Percentiles rank a stretch among this genome's conserved stretches.
Conservation (phyloP, 2,113 vertebrate species). For the Lathamus discolor region DNA sequence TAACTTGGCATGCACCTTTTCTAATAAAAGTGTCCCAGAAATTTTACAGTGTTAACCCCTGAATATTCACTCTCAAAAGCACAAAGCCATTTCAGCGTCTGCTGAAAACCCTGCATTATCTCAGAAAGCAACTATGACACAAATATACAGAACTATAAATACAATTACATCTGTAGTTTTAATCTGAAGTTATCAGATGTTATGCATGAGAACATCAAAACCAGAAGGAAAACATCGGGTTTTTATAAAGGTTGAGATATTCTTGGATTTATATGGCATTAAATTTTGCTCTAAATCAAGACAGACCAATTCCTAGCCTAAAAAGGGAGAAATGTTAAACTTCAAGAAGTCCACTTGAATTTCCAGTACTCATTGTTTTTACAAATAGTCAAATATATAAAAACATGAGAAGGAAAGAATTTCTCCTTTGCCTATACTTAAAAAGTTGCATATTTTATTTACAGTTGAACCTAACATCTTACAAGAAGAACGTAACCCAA, state of each 20-base stretch:
- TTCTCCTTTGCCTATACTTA: not conserved
- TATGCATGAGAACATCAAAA: not conserved
- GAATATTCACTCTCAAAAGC: not conserved
- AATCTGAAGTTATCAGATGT: constrained; percentile 16
- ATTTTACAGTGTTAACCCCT: not conserved
- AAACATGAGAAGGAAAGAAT: not conserved
- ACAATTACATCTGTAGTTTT: constrained; percentile 38
- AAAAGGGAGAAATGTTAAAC: not conserved
- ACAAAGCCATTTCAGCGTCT: not conserved
- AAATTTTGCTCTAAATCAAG: not conserved
- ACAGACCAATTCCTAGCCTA: not conserved
- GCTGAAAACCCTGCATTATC: constrained; percentile 8
- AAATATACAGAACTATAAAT: constrained; percentile 5
- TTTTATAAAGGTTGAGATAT: constrained; percentile 34
- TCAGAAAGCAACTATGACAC: not conserved
- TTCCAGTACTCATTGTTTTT: not conserved
- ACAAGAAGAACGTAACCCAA: not conserved
- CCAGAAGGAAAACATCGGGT: constrained; percentile 19
- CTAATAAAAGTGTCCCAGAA: not conserved
- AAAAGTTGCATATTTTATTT: not conserved
- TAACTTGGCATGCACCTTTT: not conserved
- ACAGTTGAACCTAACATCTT: not conserved
- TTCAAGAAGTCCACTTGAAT: not conserved
- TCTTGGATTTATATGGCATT: not conserved
- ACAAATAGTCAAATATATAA: not conserved